Percentiles rank a stretch among this genome's conserved stretches.
Evolutionary conservation across 2,888 invertebrate genomes (phyloP).

Genomic region (Nyleta sp.): DNA sequence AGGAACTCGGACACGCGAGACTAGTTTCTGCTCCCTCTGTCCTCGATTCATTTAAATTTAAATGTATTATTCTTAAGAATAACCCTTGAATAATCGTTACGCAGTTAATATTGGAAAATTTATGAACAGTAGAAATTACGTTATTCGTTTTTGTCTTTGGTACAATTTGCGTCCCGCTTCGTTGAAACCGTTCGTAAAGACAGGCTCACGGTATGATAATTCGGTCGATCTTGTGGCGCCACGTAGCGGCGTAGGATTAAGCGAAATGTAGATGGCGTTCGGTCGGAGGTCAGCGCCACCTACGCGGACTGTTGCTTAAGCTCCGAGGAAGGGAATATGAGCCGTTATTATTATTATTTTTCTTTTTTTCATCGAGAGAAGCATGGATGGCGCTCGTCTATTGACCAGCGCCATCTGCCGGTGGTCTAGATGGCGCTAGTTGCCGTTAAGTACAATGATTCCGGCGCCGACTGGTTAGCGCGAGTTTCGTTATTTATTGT

Average conservation of each 20-base stretch:
- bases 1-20: constrained; percentile 57
- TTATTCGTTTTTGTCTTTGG: constrained; percentile 35
- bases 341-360: no score
- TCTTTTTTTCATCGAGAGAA: no score
- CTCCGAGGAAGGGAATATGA: neutral
- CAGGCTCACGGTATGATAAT: constrained; percentile 36
- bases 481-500: no score
- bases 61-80: constrained; percentile 37
- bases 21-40: constrained; percentile 36
- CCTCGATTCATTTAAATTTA: constrained; percentile 22
- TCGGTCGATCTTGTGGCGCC: constrained; percentile 41
- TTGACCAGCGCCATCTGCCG: neutral
- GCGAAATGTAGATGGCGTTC: neutral
- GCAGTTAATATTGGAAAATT: constrained; percentile 50
- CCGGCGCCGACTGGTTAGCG: no score
- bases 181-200: constrained; percentile 48
- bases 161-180: constrained; percentile 60
- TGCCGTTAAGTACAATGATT: no score
- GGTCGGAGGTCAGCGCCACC: neutral
- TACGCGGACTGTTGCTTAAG: neutral
- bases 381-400: no score
- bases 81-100: constrained; percentile 40
- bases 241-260: constrained; percentile 5
- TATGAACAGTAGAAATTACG: constrained; percentile 63
- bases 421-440: neutral